phyloP scores from a whole-genome alignment of 2,888 invertebrate genomes.

The Ceriagrion tenellum region DNA sequence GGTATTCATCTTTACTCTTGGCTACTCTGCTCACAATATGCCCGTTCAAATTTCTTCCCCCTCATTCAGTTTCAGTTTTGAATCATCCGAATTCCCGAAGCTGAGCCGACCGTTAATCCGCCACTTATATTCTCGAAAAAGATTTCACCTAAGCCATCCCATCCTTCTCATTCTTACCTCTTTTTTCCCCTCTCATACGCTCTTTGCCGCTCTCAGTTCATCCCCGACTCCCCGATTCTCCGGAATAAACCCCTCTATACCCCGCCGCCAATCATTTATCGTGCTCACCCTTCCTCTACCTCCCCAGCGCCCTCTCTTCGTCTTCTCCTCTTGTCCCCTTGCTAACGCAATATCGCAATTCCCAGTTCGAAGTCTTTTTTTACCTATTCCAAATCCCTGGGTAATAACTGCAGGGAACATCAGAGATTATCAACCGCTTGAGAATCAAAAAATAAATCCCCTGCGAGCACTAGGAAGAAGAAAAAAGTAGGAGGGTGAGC shows the following conservation, averaged over 20 bases:
- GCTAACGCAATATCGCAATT: background rate
- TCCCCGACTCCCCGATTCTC: background rate
- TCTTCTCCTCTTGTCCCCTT: background rate
- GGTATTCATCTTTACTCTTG: no score
- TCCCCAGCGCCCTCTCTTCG: background rate
- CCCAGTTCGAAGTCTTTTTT: slow-evolving; percentile 39
- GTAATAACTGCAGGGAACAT: slow-evolving; percentile 36
- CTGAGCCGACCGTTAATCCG: no score
- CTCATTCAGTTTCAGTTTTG: no score
- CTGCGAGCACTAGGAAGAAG: slow-evolving; percentile 31
- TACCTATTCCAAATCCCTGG: slow-evolving; percentile 58
- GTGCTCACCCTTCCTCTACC: background rate
- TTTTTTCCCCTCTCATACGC: background rate
- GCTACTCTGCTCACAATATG: no score
- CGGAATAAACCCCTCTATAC: background rate
- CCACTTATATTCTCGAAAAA: no score
- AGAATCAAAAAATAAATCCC: slow-evolving; percentile 47
- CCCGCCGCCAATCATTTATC: background rate
- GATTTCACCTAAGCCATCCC: no score
- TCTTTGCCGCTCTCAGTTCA: background rate
- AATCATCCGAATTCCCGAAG: no score
- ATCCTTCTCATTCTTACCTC: no score
- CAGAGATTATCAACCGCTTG: slow-evolving; percentile 46
- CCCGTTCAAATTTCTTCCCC: no score
- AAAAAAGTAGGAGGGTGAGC: background rate